phyloP scores from a whole-genome alignment of 2,113 vertebrate genomes.

The Struthidea cinerea region DNA sequence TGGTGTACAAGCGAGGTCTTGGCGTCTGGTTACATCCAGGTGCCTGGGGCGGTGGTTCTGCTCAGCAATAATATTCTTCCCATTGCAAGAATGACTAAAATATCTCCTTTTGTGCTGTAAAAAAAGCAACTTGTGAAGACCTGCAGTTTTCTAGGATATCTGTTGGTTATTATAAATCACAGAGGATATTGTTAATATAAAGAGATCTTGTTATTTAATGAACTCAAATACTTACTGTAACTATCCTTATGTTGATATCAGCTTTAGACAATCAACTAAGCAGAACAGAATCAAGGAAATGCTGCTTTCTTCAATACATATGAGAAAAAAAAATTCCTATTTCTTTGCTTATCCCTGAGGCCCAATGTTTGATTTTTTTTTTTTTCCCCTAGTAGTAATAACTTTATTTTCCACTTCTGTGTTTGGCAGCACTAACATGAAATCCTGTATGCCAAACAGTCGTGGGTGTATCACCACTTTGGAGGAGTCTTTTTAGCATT shows the following conservation, averaged over 20 bases:
- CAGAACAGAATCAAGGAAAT: slow-evolving; percentile 30
- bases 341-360: background rate
- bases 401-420: background rate
- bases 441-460: background rate
- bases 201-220: background rate
- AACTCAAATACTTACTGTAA: background rate
- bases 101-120: slow-evolving; percentile 45
- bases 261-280: slow-evolving; percentile 71
- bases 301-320: slow-evolving; percentile 42
- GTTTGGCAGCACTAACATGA: background rate
- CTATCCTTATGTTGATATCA: slow-evolving; percentile 33
- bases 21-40: background rate
- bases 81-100: slow-evolving; percentile 41
- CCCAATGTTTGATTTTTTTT: background rate
- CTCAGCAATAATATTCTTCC: slow-evolving; percentile 73
- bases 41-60: slow-evolving; percentile 63
- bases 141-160: background rate
- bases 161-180: slow-evolving; percentile 20
- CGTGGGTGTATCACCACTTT: background rate
- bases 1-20: background rate
- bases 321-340: background rate
- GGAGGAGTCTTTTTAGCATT: background rate
- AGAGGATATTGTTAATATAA: slow-evolving; percentile 14
- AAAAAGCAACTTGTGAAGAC: slow-evolving; percentile 24
- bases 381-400: background rate